Evolutionary conservation across 1,140 invertebrate genomes (phyloP).

Genomic region (Drosophila nigromelanica): DNA sequence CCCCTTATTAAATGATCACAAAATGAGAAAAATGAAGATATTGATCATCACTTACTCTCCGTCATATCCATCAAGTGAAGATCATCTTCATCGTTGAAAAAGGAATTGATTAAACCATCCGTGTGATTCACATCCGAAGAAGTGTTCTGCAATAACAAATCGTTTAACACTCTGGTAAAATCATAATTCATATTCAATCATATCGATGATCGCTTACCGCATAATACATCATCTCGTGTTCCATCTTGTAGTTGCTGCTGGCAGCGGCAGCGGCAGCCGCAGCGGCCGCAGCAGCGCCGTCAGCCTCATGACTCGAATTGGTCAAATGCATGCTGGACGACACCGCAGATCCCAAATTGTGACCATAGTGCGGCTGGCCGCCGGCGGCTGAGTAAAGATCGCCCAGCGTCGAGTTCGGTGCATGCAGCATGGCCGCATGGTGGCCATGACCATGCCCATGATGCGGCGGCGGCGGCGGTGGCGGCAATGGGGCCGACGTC

Average conservation of each 20-base stretch:
- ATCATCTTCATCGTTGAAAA: slow-evolving; percentile 94
- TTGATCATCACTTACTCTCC: slow-evolving; percentile 88
- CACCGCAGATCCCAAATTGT: slow-evolving; percentile 90
- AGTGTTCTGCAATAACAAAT: slow-evolving; percentile 84
- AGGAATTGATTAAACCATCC: slow-evolving; percentile 93
- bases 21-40: neutral
- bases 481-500: slow-evolving; percentile 33
- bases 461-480: slow-evolving; percentile 82
- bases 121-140: slow-evolving; percentile 89
- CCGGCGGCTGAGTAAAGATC: slow-evolving; percentile 62
- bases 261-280: slow-evolving; percentile 58
- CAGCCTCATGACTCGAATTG: slow-evolving; percentile 84
- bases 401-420: slow-evolving; percentile 59
- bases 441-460: slow-evolving; percentile 53
- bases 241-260: slow-evolving; percentile 84
- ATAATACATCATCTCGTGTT: slow-evolving; percentile 85
- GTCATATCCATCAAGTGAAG: slow-evolving; percentile 95
- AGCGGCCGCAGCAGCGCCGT: slow-evolving; percentile 70
- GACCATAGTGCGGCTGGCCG: slow-evolving; percentile 85
- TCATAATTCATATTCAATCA: slow-evolving; percentile 20
- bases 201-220: slow-evolving; percentile 76
- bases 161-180: slow-evolving; percentile 13
- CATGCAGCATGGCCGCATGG: slow-evolving; percentile 70
- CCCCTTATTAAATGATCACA: neutral
- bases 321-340: slow-evolving; percentile 89